A percentile compares a stretch with the other conserved stretches of the same genome.
Conservation (phyloP, 2,888 invertebrate species). For the Euzophera pinguis region DNA sequence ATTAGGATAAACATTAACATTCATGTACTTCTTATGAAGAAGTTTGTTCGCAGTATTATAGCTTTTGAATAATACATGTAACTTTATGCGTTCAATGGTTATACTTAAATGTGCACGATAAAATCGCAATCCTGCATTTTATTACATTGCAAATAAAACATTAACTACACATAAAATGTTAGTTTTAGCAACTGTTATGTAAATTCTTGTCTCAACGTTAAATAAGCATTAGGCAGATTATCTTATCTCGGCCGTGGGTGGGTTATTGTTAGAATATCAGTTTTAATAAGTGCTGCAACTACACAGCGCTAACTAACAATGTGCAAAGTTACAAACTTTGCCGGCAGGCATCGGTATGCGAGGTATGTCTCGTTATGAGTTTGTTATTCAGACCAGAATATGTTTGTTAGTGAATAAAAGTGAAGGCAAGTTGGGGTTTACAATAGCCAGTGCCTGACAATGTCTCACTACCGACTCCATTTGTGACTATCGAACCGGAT, state of each 20-base stretch:
- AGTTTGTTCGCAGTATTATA: not conserved
- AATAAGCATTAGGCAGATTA: not conserved
- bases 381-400: not conserved
- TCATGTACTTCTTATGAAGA: constrained; percentile 1
- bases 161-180: not conserved
- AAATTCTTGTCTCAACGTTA: not conserved
- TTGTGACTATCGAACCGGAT: too few relatives aligned
- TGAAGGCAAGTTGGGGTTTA: too few relatives aligned
- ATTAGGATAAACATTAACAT: not conserved
- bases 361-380: not conserved
- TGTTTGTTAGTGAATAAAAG: constrained; percentile 12
- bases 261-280: constrained; percentile 5
- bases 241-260: not conserved
- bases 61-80: constrained; percentile 7
- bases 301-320: not conserved
- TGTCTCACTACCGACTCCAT: too few relatives aligned
- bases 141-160: not conserved
- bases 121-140: not conserved
- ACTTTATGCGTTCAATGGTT: constrained; percentile 1
- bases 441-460: too few relatives aligned
- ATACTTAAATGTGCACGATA: not conserved
- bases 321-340: constrained; percentile 2
- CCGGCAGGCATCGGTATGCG: not conserved
- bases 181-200: not conserved
- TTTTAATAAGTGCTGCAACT: not conserved